Base-by-base conservation (phyloP, 2,888 invertebrate species). In the Petrolisthes cinctipes region DNA sequence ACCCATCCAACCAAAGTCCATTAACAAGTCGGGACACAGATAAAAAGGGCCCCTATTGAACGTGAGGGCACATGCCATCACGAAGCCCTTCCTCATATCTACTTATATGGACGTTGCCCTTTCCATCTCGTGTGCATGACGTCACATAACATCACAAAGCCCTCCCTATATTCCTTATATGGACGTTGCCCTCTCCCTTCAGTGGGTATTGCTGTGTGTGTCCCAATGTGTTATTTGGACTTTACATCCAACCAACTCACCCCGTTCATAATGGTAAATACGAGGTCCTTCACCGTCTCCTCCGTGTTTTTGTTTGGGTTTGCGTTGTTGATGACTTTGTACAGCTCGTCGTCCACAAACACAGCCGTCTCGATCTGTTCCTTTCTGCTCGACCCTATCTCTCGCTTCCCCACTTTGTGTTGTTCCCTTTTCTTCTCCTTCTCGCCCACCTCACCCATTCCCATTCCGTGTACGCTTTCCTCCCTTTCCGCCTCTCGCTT, bases 241-340 rank as follows among this genome's bases (percentile, higher is more conserved):
- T 37, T 37, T 37, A 37, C 37, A 37, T 37, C n/a, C 82, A 14
- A 53, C 4, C n/a, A 5, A 79, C 85, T 89, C 56, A 90, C 90
- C 82, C 86, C 90, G 71, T 90, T 90, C 90, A 90, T 90, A 71
- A 90, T 90, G 78, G 90, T 83, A 51, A 87, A 78, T 37, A 90
- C 90, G 9, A 87, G 66, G 37, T 89, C 86, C 17, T 82, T 81
- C 20, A 90, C 68, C 37, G 80, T 87, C 80, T 83, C 71, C 11
- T 71, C 73, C 9, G 54, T 53, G 20, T 86, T 78, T 53, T 37
- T 7, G 7, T 54, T 20, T 9, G 82, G 82, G 20, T 86, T 82
- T 4, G 37, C n/a, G 5, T 83, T 17, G 20, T 61, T 73, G 7
- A 87, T 83, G 75, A 87, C 76, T 5, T 68, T 23, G 9, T 75